Evolutionary conservation across 1,140 invertebrate genomes (phyloP).

Genomic region (Tetragnatha versicolor): DNA sequence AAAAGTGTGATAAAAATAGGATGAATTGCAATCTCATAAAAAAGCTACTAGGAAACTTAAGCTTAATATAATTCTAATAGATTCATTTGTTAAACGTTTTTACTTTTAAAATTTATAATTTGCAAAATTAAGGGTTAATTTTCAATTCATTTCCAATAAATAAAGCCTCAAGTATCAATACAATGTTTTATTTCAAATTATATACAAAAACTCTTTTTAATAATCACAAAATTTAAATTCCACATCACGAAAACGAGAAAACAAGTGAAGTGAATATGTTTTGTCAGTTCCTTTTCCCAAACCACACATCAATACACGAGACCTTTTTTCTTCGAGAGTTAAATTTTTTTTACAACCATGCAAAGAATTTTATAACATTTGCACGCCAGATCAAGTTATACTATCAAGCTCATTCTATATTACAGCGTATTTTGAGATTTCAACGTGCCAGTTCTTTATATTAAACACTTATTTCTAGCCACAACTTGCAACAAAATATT

Average conservation of each 20-base stretch:
- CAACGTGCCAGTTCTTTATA: neutral
- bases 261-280: neutral
- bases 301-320: constrained; percentile 17
- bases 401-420: constrained; percentile 43
- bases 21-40: too few relatives aligned
- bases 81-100: too few relatives aligned
- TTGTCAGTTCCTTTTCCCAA: neutral
- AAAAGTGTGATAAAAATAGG: too few relatives aligned
- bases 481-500: neutral
- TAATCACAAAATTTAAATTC: constrained; percentile 7
- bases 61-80: too few relatives aligned
- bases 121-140: too few relatives aligned
- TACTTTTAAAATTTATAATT: too few relatives aligned
- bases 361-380: neutral
- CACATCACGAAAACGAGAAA: constrained; percentile 2
- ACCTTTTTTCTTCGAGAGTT: neutral
- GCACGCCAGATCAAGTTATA: neutral
- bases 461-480: neutral
- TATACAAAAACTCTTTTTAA: constrained; percentile 25
- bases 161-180: too few relatives aligned
- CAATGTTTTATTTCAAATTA: constrained; percentile 43
- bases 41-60: too few relatives aligned
- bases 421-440: constrained; percentile 22
- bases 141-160: too few relatives aligned
- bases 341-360: constrained; percentile 4